Evolutionary conservation across 2,797 vertebrate species (phyloP).

Genomic region (Xenopus petersii): DNA sequence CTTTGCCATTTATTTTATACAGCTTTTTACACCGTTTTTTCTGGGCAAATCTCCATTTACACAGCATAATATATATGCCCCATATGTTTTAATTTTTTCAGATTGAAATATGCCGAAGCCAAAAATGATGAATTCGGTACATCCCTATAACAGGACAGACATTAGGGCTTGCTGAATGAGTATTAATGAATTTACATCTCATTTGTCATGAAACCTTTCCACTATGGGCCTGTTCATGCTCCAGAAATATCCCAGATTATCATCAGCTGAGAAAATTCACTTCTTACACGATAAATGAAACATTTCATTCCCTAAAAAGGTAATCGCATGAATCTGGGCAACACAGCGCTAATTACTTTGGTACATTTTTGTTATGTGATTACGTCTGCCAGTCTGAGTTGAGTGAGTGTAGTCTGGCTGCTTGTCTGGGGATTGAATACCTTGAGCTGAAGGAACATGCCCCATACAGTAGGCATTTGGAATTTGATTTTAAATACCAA

Average conservation of each 20-base stretch:
- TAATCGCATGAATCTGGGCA: constrained; percentile 17
- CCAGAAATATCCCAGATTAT: constrained; percentile 36
- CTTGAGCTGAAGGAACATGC: too few species aligned
- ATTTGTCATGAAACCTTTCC: background rate
- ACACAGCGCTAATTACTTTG: background rate
- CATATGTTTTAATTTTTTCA: too few species aligned
- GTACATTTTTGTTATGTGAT: background rate
- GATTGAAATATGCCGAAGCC: too few species aligned
- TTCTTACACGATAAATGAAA: constrained; percentile 1
- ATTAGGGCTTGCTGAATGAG: too few species aligned
- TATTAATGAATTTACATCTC: constrained; percentile 28
- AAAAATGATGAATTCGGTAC: too few species aligned
- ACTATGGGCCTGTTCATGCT: constrained; percentile 11
- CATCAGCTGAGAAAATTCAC: constrained; percentile 13
- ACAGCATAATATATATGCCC: too few species aligned
- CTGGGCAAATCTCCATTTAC: too few species aligned
- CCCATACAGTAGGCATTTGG: too few species aligned
- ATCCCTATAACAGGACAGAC: too few species aligned
- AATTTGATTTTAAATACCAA: too few species aligned
- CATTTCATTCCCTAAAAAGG: constrained; percentile 41
- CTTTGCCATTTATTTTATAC: too few species aligned
- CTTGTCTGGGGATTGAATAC: background rate
- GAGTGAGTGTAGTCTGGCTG: background rate
- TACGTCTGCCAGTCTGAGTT: background rate
- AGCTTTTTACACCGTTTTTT: too few species aligned